phyloP scores from a whole-genome alignment of 2,797 vertebrate species.

The Fundulus diaphanus region DNA sequence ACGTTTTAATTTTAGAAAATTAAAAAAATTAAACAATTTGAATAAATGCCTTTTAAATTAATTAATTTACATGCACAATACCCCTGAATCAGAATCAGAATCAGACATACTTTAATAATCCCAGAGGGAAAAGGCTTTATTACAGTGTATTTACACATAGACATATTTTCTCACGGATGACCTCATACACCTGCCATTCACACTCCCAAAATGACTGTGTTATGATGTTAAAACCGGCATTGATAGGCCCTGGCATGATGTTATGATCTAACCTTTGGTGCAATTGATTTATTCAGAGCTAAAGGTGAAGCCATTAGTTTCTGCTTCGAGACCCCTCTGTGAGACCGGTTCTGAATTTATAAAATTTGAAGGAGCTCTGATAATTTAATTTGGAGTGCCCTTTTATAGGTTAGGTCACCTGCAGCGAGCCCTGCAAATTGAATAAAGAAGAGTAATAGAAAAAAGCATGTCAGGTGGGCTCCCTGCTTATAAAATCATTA shows the following conservation, averaged over 20 bases:
- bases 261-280: slow-evolving; percentile 78
- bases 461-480: slow-evolving; percentile 84
- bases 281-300: slow-evolving; percentile 82
- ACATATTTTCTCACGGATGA: slow-evolving; percentile 29
- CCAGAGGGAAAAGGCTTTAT: too few species aligned
- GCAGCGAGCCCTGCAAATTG: slow-evolving; percentile 85
- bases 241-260: slow-evolving; percentile 74
- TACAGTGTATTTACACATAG: background rate
- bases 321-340: slow-evolving; percentile 74
- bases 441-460: slow-evolving; percentile 87
- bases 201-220: slow-evolving; percentile 53
- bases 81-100: too few species aligned
- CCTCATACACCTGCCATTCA: slow-evolving; percentile 53
- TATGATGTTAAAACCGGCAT: slow-evolving; percentile 71
- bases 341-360: slow-evolving; percentile 83
- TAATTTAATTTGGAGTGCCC: slow-evolving; percentile 90
- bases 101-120: too few species aligned
- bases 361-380: slow-evolving; percentile 84
- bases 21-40: too few species aligned
- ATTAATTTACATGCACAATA: too few species aligned
- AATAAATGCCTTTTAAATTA: too few species aligned
- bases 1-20: too few species aligned
- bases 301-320: slow-evolving; percentile 84
- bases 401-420: slow-evolving; percentile 90
- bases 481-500: slow-evolving; percentile 88